Base-by-base conservation (phyloP, 2,888 invertebrate species). In the Prosopocoilus inquinatus region DNA sequence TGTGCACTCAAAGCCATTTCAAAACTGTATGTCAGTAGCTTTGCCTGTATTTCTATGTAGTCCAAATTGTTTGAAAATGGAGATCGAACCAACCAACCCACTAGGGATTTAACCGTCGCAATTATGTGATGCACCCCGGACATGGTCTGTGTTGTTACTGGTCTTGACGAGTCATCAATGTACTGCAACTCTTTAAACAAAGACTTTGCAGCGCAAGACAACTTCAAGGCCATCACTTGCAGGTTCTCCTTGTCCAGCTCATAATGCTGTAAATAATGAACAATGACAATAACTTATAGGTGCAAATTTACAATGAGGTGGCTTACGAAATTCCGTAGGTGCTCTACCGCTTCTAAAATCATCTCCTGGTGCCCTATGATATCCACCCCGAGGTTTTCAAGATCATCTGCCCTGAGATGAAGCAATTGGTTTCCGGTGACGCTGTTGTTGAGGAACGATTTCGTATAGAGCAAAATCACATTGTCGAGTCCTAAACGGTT, bases 281-380 rank as follows among this genome's bases (percentile, higher is more conserved):
- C 12, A 53, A 28, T 28, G 2, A 28, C 20, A 4, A 28, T 7
- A 28, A 5, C 20, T 28, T 28, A 1, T 5, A 5, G n/a, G n/a
- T 1, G 20, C 20, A 28, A 28, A 55, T 41, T 33, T 35, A 15
- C 41, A 38, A 44, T 11, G 39, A 12, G 8, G n/a, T 47, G 35
- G 80, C 88, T 83, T 80, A 93, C 93, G 79, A 96, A 91, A 78
- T 93, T 90, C 66, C 91, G 81, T 45, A 97, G 82, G 66, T 94
- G 89, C 68, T 94, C 94, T 9, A 96, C 91, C 47, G 94, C 95
- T 76, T 96, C 95, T 44, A 97, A 81, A 60, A 97, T 86, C 50
- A 95, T 85, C 75, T 96, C 96, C 76, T 96, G 95, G 75, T 96
- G 96, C 8, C 96, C 96, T 60, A 97, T 85, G 72, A 90, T 88